These are phyloP conservation scores for Squalus acanthias DNA, from an alignment of 2,797 vertebrate species.

Conservation along the genomic window DNA sequence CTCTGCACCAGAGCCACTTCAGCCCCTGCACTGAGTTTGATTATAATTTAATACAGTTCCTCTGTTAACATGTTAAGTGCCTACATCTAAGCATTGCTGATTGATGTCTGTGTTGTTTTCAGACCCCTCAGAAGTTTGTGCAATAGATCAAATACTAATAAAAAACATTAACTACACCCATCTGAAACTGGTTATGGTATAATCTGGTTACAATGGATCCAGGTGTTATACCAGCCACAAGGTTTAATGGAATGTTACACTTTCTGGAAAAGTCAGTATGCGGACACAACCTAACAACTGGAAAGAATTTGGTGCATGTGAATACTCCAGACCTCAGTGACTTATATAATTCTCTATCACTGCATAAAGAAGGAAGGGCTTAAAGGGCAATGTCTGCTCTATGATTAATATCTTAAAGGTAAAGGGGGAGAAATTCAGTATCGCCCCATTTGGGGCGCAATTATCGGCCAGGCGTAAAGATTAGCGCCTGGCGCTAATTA, in stretches of 20 bases:
- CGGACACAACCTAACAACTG: slow-evolving; percentile 40
- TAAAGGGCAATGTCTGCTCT: slow-evolving; percentile 28
- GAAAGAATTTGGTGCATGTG: slow-evolving; percentile 40
- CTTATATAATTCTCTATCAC: slow-evolving; percentile 32
- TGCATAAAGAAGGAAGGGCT: slow-evolving; percentile 1
- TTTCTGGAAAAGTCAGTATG: slow-evolving; percentile 36
- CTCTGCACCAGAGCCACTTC: neutral
- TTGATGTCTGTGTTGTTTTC: slow-evolving; percentile 35
- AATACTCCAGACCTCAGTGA: slow-evolving; percentile 40
- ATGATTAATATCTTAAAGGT: slow-evolving; percentile 1
- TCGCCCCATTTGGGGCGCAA: no score
- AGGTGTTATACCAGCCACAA: slow-evolving; percentile 24
- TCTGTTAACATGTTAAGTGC: slow-evolving; percentile 5
- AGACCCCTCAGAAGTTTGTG: slow-evolving; percentile 15
- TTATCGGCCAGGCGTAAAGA: no score
- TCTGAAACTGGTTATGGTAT: slow-evolving; percentile 33
- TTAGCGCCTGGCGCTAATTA: no score
- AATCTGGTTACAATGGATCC: slow-evolving; percentile 21
- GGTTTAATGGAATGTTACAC: slow-evolving; percentile 23
- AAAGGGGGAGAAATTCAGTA: neutral
- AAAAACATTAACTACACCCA: slow-evolving; percentile 36
- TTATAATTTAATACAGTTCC: slow-evolving; percentile 22
- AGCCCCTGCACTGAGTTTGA: neutral
- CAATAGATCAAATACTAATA: slow-evolving; percentile 39
- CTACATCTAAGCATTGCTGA: neutral